Evolutionary conservation across 2,113 vertebrate species (phyloP).

Genomic region (Lipophrys pholis): DNA sequence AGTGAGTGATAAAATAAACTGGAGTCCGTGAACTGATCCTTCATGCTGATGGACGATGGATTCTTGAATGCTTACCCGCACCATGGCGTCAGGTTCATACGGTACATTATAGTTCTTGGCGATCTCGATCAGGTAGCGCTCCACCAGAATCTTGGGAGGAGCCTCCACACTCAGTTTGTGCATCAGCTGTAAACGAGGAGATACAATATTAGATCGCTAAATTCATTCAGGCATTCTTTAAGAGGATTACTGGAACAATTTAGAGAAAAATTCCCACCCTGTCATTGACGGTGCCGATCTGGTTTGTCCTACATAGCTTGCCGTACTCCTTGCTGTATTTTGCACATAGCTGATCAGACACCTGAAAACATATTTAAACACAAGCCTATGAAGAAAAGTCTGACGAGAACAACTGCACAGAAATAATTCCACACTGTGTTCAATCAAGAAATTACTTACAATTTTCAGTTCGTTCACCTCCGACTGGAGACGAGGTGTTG

Average conservation of each 20-base stretch:
- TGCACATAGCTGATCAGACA: constrained; percentile 96
- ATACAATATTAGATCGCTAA: constrained; percentile 17
- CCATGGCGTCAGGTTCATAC: constrained; percentile 95
- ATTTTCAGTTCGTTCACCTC: constrained; percentile 94
- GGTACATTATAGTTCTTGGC: constrained; percentile 99
- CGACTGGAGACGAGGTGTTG: constrained; percentile 93
- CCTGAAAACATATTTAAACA: constrained; percentile 76
- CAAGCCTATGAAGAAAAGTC: not conserved
- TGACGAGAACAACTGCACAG: not conserved
- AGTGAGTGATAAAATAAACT: constrained; percentile 5
- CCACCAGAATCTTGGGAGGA: constrained; percentile 97
- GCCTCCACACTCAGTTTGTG: constrained; percentile 96
- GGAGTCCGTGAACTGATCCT: not conserved
- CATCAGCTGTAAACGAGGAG: constrained; percentile 86
- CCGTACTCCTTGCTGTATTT: constrained; percentile 99
- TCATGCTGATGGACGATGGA: not conserved
- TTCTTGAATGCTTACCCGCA: constrained; percentile 86
- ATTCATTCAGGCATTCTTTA: constrained; percentile 2
- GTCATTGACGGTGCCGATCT: constrained; percentile 98
- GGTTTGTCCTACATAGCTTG: constrained; percentile 96
- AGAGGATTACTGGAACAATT: not conserved
- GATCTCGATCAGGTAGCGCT: constrained; percentile 98
- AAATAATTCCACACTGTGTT: constrained; percentile 52
- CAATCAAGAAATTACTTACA: constrained; percentile 84
- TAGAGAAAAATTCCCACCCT: constrained; percentile 83